Percentiles rank a stretch among this genome's conserved stretches.
These are phyloP conservation scores for Carduelis carduelis DNA, from an alignment of 2,797 vertebrate genomes.

Conservation along the genomic window DNA sequence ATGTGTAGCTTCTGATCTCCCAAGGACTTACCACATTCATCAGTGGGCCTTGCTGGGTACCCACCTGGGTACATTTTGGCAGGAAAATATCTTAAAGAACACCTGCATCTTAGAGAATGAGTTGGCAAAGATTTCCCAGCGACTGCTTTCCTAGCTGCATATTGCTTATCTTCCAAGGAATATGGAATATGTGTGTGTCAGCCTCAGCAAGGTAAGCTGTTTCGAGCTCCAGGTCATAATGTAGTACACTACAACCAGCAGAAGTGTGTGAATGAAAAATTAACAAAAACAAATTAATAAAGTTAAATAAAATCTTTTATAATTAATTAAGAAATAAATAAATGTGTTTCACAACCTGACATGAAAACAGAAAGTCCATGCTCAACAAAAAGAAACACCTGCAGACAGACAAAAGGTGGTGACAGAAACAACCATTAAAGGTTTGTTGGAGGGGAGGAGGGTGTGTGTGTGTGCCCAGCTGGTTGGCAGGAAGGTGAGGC, in stretches of 20 bases:
- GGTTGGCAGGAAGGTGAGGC: neutral
- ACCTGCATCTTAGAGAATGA: neutral
- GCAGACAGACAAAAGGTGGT: neutral
- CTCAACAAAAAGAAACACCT: neutral
- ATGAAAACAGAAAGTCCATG: neutral
- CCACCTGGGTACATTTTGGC: neutral
- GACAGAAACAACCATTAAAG: neutral
- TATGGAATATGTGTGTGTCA: neutral
- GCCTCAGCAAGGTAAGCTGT: neutral
- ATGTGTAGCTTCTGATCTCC: neutral
- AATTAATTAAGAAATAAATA: neutral
- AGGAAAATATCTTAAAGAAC: neutral
- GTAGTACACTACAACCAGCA: neutral
- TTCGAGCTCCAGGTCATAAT: neutral
- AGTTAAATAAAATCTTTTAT: too few relatives aligned
- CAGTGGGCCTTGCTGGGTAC: rapidly evolving
- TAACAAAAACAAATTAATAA: neutral
- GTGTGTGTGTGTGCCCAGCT: too few relatives aligned
- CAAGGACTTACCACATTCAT: neutral
- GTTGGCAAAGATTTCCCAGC: neutral
- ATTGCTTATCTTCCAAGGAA: neutral
- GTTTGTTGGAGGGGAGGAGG: neutral
- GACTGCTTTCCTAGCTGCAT: neutral
- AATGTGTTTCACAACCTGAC: rapidly evolving
- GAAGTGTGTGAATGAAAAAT: neutral